Percentiles rank a stretch among this genome's conserved stretches.
Conservation (phyloP, 2,888 invertebrate genomes). For the Minunthozetes semirufus region DNA sequence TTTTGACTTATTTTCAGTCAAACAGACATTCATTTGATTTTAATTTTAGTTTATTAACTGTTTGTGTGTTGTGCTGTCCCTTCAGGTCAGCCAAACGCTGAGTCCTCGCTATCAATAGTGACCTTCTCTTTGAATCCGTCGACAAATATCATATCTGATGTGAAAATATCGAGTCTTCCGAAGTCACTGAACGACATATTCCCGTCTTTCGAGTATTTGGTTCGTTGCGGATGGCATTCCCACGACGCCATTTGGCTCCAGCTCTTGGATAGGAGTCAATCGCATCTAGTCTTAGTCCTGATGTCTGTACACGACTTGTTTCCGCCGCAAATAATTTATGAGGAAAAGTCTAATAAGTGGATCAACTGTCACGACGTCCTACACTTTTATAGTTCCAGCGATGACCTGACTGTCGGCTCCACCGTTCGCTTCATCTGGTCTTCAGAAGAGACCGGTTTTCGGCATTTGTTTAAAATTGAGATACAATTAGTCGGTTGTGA, state of each 20-base stretch:
- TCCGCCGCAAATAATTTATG: conserved; percentile 47
- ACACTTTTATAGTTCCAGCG: conserved; percentile 62
- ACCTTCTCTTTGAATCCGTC: conserved; percentile 53
- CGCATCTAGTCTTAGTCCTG: conserved; percentile 71
- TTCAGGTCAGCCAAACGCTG: conserved; percentile 75
- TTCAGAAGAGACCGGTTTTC: conserved; percentile 79
- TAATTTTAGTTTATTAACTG: neutral
- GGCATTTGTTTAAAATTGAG: conserved; percentile 64
- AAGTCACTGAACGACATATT: conserved; percentile 58
- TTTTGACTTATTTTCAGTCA: neutral
- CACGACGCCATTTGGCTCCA: conserved; percentile 90
- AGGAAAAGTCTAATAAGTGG: conserved; percentile 70
- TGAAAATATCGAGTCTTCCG: conserved; percentile 43
- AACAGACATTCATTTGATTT: no score
- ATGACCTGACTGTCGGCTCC: conserved; percentile 46
- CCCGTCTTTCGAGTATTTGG: conserved; percentile 91
- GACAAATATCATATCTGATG: conserved; percentile 19
- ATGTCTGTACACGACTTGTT: conserved; percentile 60
- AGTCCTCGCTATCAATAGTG: conserved; percentile 73
- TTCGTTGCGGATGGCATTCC: conserved; percentile 90
- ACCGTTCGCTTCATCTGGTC: conserved; percentile 75
- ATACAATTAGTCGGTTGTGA: conserved; percentile 39
- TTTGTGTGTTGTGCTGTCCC: neutral
- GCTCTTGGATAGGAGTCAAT: conserved; percentile 78
- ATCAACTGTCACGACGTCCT: conserved; percentile 83